Evolutionary conservation across 2,113 vertebrate species (phyloP).

Genomic region (Mystacornis crossleyi): DNA sequence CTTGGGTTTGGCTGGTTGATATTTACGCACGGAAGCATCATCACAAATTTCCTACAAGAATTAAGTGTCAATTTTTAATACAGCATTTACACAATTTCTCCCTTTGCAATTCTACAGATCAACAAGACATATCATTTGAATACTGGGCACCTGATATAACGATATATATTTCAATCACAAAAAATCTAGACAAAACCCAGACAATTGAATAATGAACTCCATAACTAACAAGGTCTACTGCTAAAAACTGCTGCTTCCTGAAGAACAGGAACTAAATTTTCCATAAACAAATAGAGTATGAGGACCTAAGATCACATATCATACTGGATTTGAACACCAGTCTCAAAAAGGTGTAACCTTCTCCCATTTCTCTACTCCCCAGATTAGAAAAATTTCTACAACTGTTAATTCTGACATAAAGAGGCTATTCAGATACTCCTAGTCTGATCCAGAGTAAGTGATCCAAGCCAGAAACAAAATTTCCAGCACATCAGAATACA

Average conservation of each 20-base stretch:
- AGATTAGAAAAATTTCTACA: background rate
- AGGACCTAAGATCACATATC: background rate
- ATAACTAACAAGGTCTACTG: background rate
- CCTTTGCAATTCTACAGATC: background rate
- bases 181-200: background rate
- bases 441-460: background rate
- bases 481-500: background rate
- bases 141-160: background rate
- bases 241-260: background rate
- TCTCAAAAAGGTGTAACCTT: background rate
- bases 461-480: background rate
- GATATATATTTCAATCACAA: background rate
- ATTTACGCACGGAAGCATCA: background rate
- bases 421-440: background rate
- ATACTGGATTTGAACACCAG: background rate
- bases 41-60: slow-evolving; percentile 50
- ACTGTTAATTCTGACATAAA: background rate
- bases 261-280: background rate
- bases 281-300: background rate
- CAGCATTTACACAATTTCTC: background rate
- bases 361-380: background rate
- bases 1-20: slow-evolving; percentile 52
- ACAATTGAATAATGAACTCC: background rate
- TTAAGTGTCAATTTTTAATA: background rate
- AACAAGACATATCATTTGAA: accelerated